Evolutionary conservation across 2,888 invertebrate species (phyloP), one percentile per base, ranked within the genome.

Genomic region (Coleophora deauratella): DNA sequence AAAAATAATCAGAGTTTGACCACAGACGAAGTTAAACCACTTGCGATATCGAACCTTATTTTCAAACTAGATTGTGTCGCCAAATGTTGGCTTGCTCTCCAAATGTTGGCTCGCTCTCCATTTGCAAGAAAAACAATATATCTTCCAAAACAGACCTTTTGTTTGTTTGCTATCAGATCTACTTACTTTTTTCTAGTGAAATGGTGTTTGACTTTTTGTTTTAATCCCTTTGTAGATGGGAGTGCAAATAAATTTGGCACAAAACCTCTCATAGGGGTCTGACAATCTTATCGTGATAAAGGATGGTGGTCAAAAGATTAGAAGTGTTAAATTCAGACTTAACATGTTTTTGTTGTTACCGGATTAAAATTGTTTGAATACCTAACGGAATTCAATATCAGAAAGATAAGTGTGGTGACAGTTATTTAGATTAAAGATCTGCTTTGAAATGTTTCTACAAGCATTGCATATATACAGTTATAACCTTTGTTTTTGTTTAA

Each of bases 1-100:
- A 82, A 80, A 67, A 67, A 74, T 78, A 81, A 81, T 82, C 81
- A 79, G 57, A 51, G 57, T 61, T 72, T 78, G 80, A 80, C 82
- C 81, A 74, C 54, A 49, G 55, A 47, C 21, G 21, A 4, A 21
- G 21, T 21, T 6, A 21, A 6, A 46, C 51, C 41, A 53, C 46
- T 50, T 44, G 37, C 46, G 35, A 44, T 46, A 45, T 41, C 28
- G 14, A 21, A 21, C 3, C 21, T 21, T 21, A 21, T 21, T 4
- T 3, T 6, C 21, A 6, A 21, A 21, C 21, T 4, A 21, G 6
- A 21, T 4, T 21, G 6, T 6, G 21, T 4, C 6, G 21, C 21
- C 21, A 21, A 21, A 21, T 21, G 6, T 3, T n/a, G n/a, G n/a
- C n/a, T n/a, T n/a, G n/a, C n/a, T n/a, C n/a, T 21, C 21, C 21